Base-by-base conservation (phyloP, 2,797 vertebrate genomes). In the Adrianichthys oophorus region DNA sequence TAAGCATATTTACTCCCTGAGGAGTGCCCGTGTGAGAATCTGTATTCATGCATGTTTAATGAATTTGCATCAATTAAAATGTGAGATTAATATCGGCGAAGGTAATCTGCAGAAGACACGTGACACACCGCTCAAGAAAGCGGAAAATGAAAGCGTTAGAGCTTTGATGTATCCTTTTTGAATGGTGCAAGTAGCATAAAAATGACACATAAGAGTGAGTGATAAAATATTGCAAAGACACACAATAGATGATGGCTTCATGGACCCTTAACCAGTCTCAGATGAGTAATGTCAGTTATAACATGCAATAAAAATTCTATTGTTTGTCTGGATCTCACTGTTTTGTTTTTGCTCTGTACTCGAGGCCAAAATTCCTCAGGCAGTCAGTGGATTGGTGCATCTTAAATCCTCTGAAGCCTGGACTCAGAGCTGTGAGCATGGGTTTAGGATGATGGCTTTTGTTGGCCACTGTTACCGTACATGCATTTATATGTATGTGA, bases 21-120 rank as follows among this genome's bases (percentile, higher is more conserved):
- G 45, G 62, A 41, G 57, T 41, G 51, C 4, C 46, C 15, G 1
- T 5, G 7, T 55, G 41, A 17, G 26, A 43, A 21, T 66, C 57
- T 68, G 68, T 29, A 18, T 62, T 53, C 48, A 59, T 74, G 56
- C 61, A 53, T 72, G 48, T 65, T 57, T 54, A 78, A 75, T 82
- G 71, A 74, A 83, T 82, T 59, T 70, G 54, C 65, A 75, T 73
- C 64, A 68, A 85, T 83, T 71, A 75, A 37, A 48, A 67, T 0
- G 23, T 57, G 69, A 62, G 57, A 56, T 50, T 48, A 71, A 63
- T 32, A 15, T 56, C 46, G 26, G 26, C 48, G 18, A 45, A 43
- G 48, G 45, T 23, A 17, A 54, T 63, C 73, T 59, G 65, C 49
- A 2, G 32, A 37, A 37, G 32, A 37, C 32, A 37, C 2, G 32